Percentiles rank a stretch among this genome's conserved stretches.
These are phyloP conservation scores for Halichoerus grypus DNA, from an alignment of 2,113 vertebrate species.

Conservation along the genomic window DNA sequence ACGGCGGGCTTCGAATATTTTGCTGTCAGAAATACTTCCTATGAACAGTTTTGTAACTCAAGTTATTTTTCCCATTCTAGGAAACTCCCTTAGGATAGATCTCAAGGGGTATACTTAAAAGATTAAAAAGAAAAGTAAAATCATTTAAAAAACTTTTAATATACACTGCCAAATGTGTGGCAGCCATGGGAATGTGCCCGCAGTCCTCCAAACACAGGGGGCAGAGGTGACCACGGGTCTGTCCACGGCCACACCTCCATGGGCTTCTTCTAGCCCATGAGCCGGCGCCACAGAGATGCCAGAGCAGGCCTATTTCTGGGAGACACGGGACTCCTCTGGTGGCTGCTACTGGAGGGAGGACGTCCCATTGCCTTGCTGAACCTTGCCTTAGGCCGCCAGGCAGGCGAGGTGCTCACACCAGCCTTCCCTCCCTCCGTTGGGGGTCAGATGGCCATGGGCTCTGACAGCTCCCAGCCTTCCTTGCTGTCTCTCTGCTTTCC, in stretches of 20 bases:
- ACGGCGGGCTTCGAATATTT: neutral
- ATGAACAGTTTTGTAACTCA: neutral
- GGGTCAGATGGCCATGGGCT: neutral
- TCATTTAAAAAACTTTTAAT: neutral
- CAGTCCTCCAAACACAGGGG: neutral
- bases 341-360: neutral
- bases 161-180: neutral
- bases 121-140: neutral
- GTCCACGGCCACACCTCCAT: fast-evolving
- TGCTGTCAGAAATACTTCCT: neutral
- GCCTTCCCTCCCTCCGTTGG: neutral
- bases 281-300: fast-evolving
- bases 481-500: neutral
- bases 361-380: no score
- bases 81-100: neutral
- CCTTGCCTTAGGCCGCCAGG: neutral
- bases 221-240: fast-evolving
- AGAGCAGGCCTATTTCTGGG: neutral
- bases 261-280: neutral
- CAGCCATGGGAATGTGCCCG: neutral
- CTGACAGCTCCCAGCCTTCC: neutral
- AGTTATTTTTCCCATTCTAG: neutral
- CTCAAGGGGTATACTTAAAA: neutral
- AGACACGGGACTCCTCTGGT: neutral
- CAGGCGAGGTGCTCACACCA: neutral